These are phyloP conservation scores for Calypte anna DNA, from an alignment of 2,113 vertebrate species.

Conservation along the genomic window DNA sequence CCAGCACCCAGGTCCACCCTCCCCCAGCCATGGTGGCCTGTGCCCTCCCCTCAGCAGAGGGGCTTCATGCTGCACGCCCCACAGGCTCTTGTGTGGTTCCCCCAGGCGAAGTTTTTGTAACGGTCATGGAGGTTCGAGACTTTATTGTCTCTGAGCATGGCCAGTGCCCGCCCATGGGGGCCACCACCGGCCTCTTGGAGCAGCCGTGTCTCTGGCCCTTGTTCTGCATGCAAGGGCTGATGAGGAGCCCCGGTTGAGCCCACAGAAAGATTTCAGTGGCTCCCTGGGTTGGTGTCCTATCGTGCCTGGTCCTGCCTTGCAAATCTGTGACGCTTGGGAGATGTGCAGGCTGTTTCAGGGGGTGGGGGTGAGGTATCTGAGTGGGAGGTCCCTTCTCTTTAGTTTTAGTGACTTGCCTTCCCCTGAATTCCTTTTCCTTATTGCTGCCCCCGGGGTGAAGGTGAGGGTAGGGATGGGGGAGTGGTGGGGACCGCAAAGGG, in stretches of 20 bases:
- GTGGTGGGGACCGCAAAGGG: background rate
- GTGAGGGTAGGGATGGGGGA: slow-evolving; percentile 35
- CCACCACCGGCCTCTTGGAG: background rate
- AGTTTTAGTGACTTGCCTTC: slow-evolving; percentile 35
- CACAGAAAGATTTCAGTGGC: background rate
- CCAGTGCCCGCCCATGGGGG: background rate
- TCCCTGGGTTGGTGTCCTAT: background rate
- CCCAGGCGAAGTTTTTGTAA: background rate
- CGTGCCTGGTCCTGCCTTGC: background rate
- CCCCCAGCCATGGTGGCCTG: background rate
- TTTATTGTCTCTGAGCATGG: slow-evolving; percentile 15
- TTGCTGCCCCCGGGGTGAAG: slow-evolving; percentile 42
- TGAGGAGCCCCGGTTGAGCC: background rate
- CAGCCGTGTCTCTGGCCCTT: rapidly evolving
- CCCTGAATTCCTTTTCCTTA: slow-evolving; percentile 34
- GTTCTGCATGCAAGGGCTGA: background rate
- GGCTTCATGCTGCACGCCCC: rapidly evolving
- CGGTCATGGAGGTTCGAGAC: background rate
- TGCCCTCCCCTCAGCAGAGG: background rate
- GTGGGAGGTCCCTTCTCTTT: slow-evolving; percentile 57
- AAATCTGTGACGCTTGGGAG: background rate
- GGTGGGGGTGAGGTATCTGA: slow-evolving; percentile 34
- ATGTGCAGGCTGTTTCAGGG: background rate
- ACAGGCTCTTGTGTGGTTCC: background rate
- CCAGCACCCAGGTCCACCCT: background rate